phyloP scores from a whole-genome alignment of 2,888 invertebrate species.

The Macrosoma leucophasiata region DNA sequence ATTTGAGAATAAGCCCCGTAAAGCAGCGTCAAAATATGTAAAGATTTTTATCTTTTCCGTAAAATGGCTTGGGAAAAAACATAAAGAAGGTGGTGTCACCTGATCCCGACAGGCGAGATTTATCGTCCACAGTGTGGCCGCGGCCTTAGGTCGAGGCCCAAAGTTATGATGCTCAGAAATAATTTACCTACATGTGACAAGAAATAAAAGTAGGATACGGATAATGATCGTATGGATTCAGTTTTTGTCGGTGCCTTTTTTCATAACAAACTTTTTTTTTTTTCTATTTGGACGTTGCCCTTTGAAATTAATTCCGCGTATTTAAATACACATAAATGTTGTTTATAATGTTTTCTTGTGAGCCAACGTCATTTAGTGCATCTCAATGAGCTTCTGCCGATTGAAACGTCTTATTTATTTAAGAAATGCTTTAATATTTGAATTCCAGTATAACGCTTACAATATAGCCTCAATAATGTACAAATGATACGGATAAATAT shows the following conservation, averaged over 20 bases:
- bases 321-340: conserved; percentile 27
- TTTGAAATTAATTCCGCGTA: conserved; percentile 23
- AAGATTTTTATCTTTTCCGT: conserved; percentile 76
- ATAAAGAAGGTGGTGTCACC: conserved; percentile 77
- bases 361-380: too few relatives aligned
- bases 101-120: conserved; percentile 71
- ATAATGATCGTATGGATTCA: conserved; percentile 49
- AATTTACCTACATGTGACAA: conserved; percentile 59
- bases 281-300: conserved; percentile 15
- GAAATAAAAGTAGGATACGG: conserved; percentile 47
- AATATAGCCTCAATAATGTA: too few relatives aligned
- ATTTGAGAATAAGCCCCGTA: conserved; percentile 71
- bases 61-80: conserved; percentile 77
- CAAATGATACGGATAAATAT: too few relatives aligned
- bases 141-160: conserved; percentile 63
- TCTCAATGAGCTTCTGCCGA: too few relatives aligned
- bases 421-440: too few relatives aligned
- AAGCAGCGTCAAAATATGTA: conserved; percentile 76
- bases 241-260: conserved; percentile 34
- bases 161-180: conserved; percentile 67
- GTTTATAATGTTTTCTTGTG: conserved; percentile 21
- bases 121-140: conserved; percentile 67
- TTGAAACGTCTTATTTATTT: too few relatives aligned
- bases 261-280: conserved; percentile 24
- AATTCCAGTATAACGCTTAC: too few relatives aligned